A percentile compares a stretch with the other conserved stretches of the same genome.
phyloP scores from a whole-genome alignment of 1,140 invertebrate species.

The Eupeodes corollae region DNA sequence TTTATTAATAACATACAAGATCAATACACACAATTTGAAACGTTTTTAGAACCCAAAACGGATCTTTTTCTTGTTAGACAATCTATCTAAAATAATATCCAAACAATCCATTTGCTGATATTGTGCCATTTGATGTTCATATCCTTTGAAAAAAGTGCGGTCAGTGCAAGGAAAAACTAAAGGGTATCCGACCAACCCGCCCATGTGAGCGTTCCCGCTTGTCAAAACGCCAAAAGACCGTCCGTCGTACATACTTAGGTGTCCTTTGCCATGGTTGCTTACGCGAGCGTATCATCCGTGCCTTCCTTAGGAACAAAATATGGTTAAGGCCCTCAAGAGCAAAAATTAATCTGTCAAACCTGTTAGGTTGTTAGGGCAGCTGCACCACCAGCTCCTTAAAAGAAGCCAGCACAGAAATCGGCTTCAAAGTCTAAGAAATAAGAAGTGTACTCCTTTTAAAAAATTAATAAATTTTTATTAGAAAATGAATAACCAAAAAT shows the following conservation, averaged over 20 bases:
- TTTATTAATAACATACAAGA: too few relatives aligned
- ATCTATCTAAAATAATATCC: too few relatives aligned
- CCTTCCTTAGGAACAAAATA: slow-evolving; percentile 98
- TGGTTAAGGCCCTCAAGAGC: slow-evolving; percentile 88
- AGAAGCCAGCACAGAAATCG: slow-evolving; percentile 17
- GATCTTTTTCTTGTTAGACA: too few relatives aligned
- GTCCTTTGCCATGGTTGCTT: slow-evolving; percentile 95
- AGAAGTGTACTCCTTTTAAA: not conserved
- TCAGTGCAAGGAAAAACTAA: slow-evolving; percentile 86
- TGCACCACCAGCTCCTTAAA: slow-evolving; percentile 17
- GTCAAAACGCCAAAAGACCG: slow-evolving; percentile 87
- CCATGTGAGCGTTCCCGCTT: slow-evolving; percentile 84
- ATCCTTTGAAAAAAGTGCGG: too few relatives aligned
- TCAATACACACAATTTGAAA: too few relatives aligned
- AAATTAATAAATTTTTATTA: not conserved
- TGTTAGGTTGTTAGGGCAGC: slow-evolving; percentile 15
- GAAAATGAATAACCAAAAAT: too few relatives aligned
- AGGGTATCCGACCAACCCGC: slow-evolving; percentile 83
- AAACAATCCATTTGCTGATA: too few relatives aligned
- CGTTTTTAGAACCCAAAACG: too few relatives aligned
- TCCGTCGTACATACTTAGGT: slow-evolving; percentile 91
- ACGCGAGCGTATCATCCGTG: slow-evolving; percentile 88
- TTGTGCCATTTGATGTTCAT: too few relatives aligned
- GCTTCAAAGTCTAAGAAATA: slow-evolving; percentile 4
- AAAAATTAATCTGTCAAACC: slow-evolving; percentile 52